These are phyloP conservation scores for Diloba caeruleocephala DNA, from an alignment of 2,888 invertebrate genomes.

Conservation along the genomic window DNA sequence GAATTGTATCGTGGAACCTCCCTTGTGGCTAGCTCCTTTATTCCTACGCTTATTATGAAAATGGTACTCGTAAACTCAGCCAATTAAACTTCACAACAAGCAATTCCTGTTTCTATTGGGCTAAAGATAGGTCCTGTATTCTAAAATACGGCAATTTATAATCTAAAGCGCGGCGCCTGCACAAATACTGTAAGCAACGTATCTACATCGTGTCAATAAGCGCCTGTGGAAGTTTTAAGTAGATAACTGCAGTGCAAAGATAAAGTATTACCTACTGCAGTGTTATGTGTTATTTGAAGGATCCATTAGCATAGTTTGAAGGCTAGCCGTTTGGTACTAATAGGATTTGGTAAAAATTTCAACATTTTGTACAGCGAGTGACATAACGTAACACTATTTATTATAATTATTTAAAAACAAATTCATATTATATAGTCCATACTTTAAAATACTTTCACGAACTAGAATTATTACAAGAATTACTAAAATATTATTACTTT, in stretches of 20 bases:
- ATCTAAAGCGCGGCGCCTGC: slow-evolving; percentile 30
- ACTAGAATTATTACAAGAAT: too few species aligned
- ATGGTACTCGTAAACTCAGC: not conserved
- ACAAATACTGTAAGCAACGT: slow-evolving; percentile 41
- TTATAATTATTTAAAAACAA: too few species aligned
- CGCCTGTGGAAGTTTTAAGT: slow-evolving; percentile 27
- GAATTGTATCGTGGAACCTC: too few species aligned
- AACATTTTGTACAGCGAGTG: too few species aligned
- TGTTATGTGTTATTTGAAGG: slow-evolving; percentile 23
- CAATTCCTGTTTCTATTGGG: slow-evolving; percentile 8
- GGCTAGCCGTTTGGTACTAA: not conserved
- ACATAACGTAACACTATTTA: too few species aligned
- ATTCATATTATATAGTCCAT: too few species aligned
- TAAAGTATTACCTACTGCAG: slow-evolving; percentile 16
- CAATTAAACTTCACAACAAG: slow-evolving; percentile 14
- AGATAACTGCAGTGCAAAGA: too few species aligned
- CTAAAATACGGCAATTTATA: slow-evolving; percentile 10
- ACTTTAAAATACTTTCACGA: too few species aligned
- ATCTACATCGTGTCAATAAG: slow-evolving; percentile 23
- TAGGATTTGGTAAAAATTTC: too few species aligned
- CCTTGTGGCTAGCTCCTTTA: not conserved
- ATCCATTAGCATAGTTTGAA: slow-evolving; percentile 3
- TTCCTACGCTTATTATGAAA: not conserved
- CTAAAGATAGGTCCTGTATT: slow-evolving; percentile 1
- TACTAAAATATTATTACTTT: too few species aligned